Evolutionary conservation across 2,797 vertebrate genomes (phyloP), one percentile per base, ranked within the genome.

Genomic region (Lepilemur septentrionalis): DNA sequence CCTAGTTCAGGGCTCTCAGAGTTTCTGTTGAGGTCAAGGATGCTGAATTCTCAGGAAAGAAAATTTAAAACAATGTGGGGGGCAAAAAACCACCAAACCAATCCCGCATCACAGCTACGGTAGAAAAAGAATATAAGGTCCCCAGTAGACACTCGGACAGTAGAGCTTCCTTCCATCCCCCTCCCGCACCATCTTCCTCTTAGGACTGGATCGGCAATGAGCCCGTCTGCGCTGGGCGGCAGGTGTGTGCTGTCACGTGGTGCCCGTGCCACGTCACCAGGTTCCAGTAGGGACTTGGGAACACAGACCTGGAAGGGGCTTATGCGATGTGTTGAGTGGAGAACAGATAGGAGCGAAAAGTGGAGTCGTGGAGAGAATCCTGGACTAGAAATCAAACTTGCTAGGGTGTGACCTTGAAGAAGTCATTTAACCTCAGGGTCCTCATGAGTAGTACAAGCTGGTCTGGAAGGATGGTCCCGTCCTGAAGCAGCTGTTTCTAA

Each of bases 1-100:
- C 80, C 48, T 52, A 46, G 69, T 85, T 76, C 86, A 14, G 23
- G 61, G 90, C 86, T 86, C 94, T 96, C 57, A 20, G 75, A 82
- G 63, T 93, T 92, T 80, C 80, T 92, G 80, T 75, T 69, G 91
- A 97, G 88, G 93, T 96, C 91, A 96, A 94, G 89, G 91, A 91
- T 15, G 10, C 75, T 84, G 65, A 69, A 80, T 93, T 93, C 86
- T 93, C n/a, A 35, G 83, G 69, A 95, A 93, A 96, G 88, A 94
- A 95, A 96, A 93, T 84, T 59, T 89, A 55, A 93, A 94, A 91
- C 70, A 90, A 93, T 20, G 59, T 28, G 41, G 14, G 5, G 48
- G 5, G 4, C 7, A 8, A 35, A 9, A 32, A 23, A 28, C 28
- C 55, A 57, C 55, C 48, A 50, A 48, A 50, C 48, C 17, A 63